Conservation (phyloP, 64 coral and sea anemone species). For the Montipora efflorescens region DNA sequence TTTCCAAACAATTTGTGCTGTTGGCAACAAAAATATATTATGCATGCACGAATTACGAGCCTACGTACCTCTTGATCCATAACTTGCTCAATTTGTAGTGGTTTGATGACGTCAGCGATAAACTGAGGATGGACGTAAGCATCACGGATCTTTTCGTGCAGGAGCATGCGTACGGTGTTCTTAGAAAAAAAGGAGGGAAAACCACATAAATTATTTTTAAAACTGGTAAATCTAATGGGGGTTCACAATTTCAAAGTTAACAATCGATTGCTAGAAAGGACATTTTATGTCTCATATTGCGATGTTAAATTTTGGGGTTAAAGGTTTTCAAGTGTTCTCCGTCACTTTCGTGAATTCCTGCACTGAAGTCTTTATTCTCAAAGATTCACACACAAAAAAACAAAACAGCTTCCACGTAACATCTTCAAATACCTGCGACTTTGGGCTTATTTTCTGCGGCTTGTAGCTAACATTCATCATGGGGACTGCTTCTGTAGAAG, state of each 20-base stretch:
- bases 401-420: neutral
- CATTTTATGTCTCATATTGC: no score
- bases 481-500: slow-evolving; percentile 83
- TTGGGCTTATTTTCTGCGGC: slow-evolving; percentile 99
- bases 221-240: neutral
- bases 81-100: slow-evolving; percentile 90
- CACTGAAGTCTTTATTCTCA: no score
- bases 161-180: slow-evolving; percentile 83
- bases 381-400: no score
- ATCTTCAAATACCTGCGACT: slow-evolving; percentile 74
- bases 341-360: no score
- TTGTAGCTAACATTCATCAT: slow-evolving; percentile 96
- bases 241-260: neutral
- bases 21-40: no score
- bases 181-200: neutral
- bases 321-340: no score
- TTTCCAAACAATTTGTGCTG: no score
- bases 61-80: slow-evolving; percentile 91
- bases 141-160: slow-evolving; percentile 96
- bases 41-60: neutral
- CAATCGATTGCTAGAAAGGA: no score
- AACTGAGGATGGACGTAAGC: slow-evolving; percentile 98
- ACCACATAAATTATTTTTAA: no score
- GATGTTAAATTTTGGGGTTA: no score
- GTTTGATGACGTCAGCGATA: slow-evolving; percentile 98